A percentile compares a stretch with the other conserved stretches of the same genome.
Conservation (phyloP, 2,888 invertebrate genomes). For the Athetis lepigone region DNA sequence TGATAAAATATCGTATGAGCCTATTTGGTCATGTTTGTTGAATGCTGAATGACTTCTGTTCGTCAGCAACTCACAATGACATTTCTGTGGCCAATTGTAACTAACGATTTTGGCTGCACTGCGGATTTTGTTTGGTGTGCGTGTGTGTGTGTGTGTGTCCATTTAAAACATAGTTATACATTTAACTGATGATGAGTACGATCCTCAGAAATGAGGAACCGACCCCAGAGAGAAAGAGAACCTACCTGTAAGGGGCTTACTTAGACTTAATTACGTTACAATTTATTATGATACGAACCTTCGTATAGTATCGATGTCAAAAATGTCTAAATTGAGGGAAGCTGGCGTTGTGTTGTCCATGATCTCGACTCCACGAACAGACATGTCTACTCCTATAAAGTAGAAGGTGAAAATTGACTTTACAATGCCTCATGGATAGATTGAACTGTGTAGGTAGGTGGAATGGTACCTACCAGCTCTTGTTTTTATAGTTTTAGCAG, state of each 20-base stretch:
- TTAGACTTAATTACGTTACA: neutral
- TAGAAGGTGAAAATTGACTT: neutral
- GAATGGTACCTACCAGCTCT: conserved; percentile 85
- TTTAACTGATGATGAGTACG: too few relatives aligned
- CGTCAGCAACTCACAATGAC: too few relatives aligned
- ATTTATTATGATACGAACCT: conserved; percentile 78
- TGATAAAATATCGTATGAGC: neutral
- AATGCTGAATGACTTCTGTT: too few relatives aligned
- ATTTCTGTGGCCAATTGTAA: too few relatives aligned
- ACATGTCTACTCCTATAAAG: conserved; percentile 84
- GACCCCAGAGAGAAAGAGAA: too few relatives aligned
- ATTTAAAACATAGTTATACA: too few relatives aligned
- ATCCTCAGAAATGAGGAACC: too few relatives aligned
- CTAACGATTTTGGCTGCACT: too few relatives aligned
- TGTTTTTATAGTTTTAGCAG: conserved; percentile 91
- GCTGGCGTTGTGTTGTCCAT: conserved; percentile 92
- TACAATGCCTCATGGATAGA: neutral
- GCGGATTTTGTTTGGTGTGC: too few relatives aligned
- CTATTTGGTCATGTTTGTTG: too few relatives aligned
- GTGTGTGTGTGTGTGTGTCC: too few relatives aligned
- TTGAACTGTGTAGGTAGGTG: neutral
- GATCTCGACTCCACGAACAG: conserved; percentile 92
- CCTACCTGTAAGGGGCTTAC: neutral
- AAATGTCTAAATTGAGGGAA: conserved; percentile 91
- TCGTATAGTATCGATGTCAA: conserved; percentile 93